phyloP scores from a whole-genome alignment of 2,113 vertebrate genomes.

The Rallus limicola region DNA sequence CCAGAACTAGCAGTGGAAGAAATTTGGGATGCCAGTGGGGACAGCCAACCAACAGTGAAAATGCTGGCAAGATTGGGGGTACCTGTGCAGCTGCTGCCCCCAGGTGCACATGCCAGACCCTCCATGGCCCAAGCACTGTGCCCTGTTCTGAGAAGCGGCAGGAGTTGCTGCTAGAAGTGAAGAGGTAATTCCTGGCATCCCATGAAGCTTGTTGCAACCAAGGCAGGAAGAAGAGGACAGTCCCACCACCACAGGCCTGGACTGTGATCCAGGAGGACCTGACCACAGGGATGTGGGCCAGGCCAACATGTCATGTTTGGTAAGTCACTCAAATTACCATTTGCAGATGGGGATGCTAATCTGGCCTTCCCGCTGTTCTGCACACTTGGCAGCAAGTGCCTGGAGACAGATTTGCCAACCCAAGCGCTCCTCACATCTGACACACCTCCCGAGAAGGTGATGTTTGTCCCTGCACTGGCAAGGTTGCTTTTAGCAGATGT shows the following conservation, averaged over 20 bases:
- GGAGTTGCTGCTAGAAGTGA: neutral
- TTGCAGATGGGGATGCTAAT: neutral
- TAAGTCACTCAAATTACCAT: neutral
- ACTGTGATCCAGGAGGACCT: neutral
- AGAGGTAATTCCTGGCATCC: neutral
- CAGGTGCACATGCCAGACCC: fast-evolving
- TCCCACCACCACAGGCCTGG: neutral
- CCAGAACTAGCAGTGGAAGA: neutral
- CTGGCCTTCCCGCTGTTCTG: neutral
- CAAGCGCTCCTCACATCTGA: neutral
- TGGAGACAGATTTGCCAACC: neutral
- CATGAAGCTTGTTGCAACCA: neutral
- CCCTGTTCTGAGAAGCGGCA: neutral
- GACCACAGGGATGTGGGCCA: neutral
- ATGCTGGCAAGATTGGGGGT: fast-evolving
- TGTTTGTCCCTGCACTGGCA: neutral
- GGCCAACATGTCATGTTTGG: neutral
- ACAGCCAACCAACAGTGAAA: neutral
- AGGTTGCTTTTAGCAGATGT: neutral
- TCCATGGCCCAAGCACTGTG: neutral
- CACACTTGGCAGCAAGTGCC: fast-evolving
- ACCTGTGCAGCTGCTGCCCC: neutral
- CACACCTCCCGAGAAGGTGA: neutral
- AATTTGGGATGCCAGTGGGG: neutral
- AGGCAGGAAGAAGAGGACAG: neutral